phyloP scores from a whole-genome alignment of 2,888 invertebrate genomes.

The Thera obeliscata region DNA sequence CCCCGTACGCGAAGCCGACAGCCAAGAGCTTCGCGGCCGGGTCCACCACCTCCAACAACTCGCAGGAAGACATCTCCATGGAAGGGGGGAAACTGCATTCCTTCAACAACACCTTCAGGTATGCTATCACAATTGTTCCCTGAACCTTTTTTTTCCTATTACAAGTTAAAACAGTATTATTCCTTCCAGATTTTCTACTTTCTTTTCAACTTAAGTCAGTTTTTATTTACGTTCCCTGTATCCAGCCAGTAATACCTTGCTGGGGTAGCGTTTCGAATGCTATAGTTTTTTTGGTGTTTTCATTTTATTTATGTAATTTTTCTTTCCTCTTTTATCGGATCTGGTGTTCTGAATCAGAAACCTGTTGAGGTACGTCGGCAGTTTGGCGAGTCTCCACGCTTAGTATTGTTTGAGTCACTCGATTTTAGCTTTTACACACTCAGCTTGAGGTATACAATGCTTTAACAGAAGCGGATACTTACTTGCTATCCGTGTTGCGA shows the following conservation, averaged over 20 bases:
- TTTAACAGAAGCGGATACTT: conserved; percentile 46
- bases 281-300: conserved; percentile 13
- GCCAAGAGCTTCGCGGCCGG: conserved; percentile 88
- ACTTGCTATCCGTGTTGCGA: conserved; percentile 38
- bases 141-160: conserved; percentile 17
- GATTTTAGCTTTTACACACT: conserved; percentile 68
- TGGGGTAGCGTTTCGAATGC: conserved; percentile 4
- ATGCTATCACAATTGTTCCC: conserved; percentile 45
- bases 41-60: conserved; percentile 88
- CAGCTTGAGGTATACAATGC: conserved; percentile 63
- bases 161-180: conserved; percentile 14
- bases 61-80: conserved; percentile 91
- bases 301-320: conserved; percentile 47
- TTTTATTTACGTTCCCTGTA: conserved; percentile 28
- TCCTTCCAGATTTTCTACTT: conserved; percentile 33
- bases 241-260: conserved; percentile 24
- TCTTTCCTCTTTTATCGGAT: conserved; percentile 76
- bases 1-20: conserved; percentile 92
- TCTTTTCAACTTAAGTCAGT: conserved; percentile 28
- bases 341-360: conserved; percentile 78
- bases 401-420: conserved; percentile 66
- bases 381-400: conserved; percentile 72
- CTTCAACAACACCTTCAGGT: conserved; percentile 93
- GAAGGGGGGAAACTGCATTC: conserved; percentile 93
- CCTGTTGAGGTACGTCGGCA: conserved; percentile 80